Evolutionary conservation across 2,888 invertebrate genomes (phyloP).

Genomic region (Mylabris sibirica): DNA sequence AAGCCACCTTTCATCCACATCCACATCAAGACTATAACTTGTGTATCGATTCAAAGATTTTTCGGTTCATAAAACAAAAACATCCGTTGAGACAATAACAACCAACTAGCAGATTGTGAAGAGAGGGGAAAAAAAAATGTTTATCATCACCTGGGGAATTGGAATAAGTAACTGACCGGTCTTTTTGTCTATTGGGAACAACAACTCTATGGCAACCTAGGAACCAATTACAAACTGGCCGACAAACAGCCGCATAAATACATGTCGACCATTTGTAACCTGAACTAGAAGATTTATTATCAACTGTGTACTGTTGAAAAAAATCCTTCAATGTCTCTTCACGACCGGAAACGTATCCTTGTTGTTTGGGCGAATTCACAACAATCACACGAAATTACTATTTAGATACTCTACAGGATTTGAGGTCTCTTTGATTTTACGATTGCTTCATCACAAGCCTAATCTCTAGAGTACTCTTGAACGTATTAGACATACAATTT

Average conservation of each 20-base stretch:
- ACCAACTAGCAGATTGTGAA: slow-evolving; percentile 35
- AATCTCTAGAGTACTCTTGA: slow-evolving; percentile 2
- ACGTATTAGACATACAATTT: slow-evolving; percentile 20
- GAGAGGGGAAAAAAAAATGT: slow-evolving; percentile 40
- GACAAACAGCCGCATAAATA: slow-evolving; percentile 56
- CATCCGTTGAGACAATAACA: background rate
- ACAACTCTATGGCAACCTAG: slow-evolving; percentile 50
- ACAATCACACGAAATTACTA: background rate
- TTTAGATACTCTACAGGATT: slow-evolving; percentile 17
- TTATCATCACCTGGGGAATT: slow-evolving; percentile 46
- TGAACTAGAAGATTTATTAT: background rate
- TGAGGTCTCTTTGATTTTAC: slow-evolving; percentile 18
- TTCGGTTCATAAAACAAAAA: background rate
- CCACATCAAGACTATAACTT: background rate
- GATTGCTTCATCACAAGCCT: slow-evolving; percentile 21
- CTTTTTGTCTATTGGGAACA: slow-evolving; percentile 48
- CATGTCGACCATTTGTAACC: slow-evolving; percentile 40
- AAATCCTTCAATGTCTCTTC: background rate
- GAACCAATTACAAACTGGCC: slow-evolving; percentile 54
- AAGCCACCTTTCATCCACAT: slow-evolving; percentile 25
- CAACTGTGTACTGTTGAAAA: background rate
- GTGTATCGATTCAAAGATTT: background rate
- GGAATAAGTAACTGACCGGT: slow-evolving; percentile 47
- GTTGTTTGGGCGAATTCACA: background rate
- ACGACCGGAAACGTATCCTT: background rate